Percentiles rank a stretch among this genome's conserved stretches.
Conservation (phyloP, 2,113 vertebrate species). For the Tor tambroides region DNA sequence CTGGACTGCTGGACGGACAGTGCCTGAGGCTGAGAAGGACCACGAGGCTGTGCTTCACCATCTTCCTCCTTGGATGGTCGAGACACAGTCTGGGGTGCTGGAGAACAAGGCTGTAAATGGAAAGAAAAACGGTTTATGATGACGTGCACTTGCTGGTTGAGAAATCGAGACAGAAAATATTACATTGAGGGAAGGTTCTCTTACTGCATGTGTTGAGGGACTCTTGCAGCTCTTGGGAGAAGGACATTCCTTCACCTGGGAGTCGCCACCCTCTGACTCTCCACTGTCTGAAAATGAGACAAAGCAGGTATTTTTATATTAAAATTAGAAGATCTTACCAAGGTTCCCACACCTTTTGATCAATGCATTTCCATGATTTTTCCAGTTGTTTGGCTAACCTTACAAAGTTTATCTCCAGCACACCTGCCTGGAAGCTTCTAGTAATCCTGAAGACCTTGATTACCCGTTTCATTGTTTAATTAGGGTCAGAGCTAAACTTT, state of each 20-base stretch:
- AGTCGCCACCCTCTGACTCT: slow-evolving; percentile 72
- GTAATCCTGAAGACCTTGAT: background rate
- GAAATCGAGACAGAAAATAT: background rate
- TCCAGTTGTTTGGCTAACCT: background rate
- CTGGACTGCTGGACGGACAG: slow-evolving; percentile 63
- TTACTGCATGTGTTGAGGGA: slow-evolving; percentile 73
- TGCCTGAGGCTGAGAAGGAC: slow-evolving; percentile 63
- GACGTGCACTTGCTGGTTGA: background rate
- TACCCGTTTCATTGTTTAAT: background rate
- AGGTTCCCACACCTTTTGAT: background rate
- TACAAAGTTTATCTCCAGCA: background rate
- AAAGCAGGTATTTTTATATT: background rate
- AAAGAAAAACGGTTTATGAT: background rate
- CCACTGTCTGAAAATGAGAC: slow-evolving; percentile 65
- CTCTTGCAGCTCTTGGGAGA: slow-evolving; percentile 74
- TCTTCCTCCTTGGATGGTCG: slow-evolving; percentile 74
- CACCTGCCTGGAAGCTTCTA: background rate
- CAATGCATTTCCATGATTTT: background rate
- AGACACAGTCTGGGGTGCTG: slow-evolving; percentile 58
- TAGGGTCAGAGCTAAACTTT: background rate
- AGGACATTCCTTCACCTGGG: slow-evolving; percentile 69
- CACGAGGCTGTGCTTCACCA: slow-evolving; percentile 64
- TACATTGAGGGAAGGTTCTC: slow-evolving; percentile 26
- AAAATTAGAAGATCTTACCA: background rate
- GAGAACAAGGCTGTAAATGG: slow-evolving; percentile 71